Evolutionary conservation across 2,888 invertebrate genomes (phyloP).

Genomic region (Ernsta delagoae): DNA sequence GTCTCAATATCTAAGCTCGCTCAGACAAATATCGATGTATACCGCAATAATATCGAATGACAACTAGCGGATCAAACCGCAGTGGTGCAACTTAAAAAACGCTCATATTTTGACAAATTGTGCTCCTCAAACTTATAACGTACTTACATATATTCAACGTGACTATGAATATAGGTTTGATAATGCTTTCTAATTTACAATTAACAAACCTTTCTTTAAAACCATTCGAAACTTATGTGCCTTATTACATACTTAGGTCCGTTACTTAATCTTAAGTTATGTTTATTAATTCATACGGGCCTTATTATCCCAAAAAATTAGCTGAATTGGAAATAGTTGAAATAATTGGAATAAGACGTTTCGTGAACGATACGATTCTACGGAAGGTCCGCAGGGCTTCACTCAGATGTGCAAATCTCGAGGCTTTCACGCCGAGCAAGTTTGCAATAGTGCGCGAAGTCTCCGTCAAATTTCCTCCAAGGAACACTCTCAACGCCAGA

Average conservation of each 20-base stretch:
- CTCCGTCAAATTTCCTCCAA: constrained; percentile 21
- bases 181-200: no score
- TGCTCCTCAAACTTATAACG: no score
- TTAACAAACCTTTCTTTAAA: no score
- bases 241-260: no score
- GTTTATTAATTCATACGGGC: no score
- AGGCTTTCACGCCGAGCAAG: constrained; percentile 18
- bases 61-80: constrained; percentile 24
- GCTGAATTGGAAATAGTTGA: no score
- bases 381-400: constrained; percentile 5
- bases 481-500: constrained; percentile 13
- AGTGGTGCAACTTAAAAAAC: constrained; percentile 1
- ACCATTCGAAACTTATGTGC: no score
- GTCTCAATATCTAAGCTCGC: constrained; percentile 35
- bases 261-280: no score
- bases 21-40: constrained; percentile 26
- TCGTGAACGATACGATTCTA: neutral
- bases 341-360: no score
- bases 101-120: neutral
- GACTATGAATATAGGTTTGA: no score
- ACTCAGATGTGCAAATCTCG: constrained; percentile 22
- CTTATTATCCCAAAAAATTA: no score
- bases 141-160: no score
- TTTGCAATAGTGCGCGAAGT: constrained; percentile 21
- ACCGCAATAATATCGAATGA: constrained; percentile 31